Evolutionary conservation across 2,888 invertebrate genomes (phyloP).

Genomic region (Harpalus rubripes): DNA sequence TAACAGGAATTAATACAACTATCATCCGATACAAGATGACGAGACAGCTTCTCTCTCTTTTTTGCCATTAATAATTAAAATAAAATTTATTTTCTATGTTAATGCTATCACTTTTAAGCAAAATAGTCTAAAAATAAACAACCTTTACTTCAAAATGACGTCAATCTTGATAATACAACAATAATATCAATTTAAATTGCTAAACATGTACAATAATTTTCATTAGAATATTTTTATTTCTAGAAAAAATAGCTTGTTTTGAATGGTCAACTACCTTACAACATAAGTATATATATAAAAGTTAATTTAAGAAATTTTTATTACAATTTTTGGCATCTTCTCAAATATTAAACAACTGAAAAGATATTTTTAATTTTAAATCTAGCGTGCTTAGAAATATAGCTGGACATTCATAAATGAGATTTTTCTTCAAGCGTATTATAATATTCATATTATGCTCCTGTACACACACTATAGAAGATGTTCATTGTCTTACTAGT

Average conservation of each 20-base stretch:
- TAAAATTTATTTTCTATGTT: conserved; percentile 25
- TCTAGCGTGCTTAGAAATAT: conserved; percentile 51
- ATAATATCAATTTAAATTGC: conserved; percentile 58
- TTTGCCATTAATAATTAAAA: conserved; percentile 24
- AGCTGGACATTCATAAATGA: conserved; percentile 15
- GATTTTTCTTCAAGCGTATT: too few species aligned
- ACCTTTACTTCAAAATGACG: conserved; percentile 50
- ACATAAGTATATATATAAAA: conserved; percentile 59
- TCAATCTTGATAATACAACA: conserved; percentile 52
- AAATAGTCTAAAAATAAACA: conserved; percentile 61
- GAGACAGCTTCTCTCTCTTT: not conserved
- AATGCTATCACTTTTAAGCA: conserved; percentile 49
- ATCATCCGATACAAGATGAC: not conserved
- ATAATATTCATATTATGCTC: too few species aligned
- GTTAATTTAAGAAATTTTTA: conserved; percentile 65
- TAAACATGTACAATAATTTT: conserved; percentile 54
- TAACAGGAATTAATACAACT: conserved; percentile 11
- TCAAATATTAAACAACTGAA: conserved; percentile 65
- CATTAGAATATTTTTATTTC: conserved; percentile 16
- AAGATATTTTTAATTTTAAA: conserved; percentile 58
- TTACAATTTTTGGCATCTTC: conserved; percentile 63
- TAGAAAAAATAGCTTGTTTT: not conserved
- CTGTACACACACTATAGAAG: too few species aligned
- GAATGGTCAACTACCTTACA: conserved; percentile 50
- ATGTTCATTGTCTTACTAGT: too few species aligned